Base-by-base conservation (phyloP, 1,140 invertebrate genomes). In the Dreissena rostriformis region DNA sequence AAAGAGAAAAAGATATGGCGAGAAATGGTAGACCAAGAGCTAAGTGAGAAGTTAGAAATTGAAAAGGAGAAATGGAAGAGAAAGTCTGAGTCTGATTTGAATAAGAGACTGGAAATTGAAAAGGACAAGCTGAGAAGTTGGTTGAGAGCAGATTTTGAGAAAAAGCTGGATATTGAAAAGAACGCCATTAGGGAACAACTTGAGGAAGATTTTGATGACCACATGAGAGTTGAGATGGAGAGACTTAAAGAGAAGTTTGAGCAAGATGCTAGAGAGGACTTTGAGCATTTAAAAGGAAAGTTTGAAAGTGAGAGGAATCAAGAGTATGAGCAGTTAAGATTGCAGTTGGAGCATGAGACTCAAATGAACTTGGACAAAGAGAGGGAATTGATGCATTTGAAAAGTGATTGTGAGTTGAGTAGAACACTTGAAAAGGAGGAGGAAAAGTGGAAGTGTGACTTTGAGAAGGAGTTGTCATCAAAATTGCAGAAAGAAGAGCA, bases 31-130 rank as follows among this genome's bases (percentile, higher is more conserved):
- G 81, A 83, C 24, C 73, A 76, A 49, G 81, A 83, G 52, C 28
- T 70, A 24, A 77, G 39, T n/a, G 81, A 83, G 49, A 83, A 77
- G 39, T 51, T 82, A 19, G 65, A 76, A 74, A 53, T 71, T 11
- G 81, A 83, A 29, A 74, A 67, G 63, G 73, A 76, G 39, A 76
- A 83, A 39, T 83, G 81, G 81, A 83, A 71, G 71, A 17, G 66
- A 19, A 71, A 83, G 61, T 52, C 66, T 17, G 81, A 83, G 39
- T 57, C n/a, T 49, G 81, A 83, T 26, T 49, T 76, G 12, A 76
- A 67, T 66, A 68, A 70, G 29, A 83, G 70, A 24, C 22, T 76
- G 24, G 81, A 83, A 63, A 26, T 15, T 26, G 81, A 83, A 51
- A 83, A 76, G 49, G 74, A 83, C n/a, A 80, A 53, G 22, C 24